Conservation (phyloP, 2,888 invertebrate genomes). For the Synergus gifuensis region DNA sequence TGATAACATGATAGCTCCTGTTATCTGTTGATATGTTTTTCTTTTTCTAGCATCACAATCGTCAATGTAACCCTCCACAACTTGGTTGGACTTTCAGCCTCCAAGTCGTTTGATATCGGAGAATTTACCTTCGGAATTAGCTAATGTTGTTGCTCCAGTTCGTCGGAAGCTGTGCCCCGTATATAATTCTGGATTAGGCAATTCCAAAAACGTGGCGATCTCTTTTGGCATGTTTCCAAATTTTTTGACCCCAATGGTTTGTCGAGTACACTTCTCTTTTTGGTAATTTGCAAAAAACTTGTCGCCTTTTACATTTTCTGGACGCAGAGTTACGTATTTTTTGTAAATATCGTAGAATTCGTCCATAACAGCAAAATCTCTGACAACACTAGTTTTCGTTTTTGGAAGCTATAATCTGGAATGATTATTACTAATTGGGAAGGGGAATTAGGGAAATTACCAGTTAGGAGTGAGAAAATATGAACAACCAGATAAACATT, state of each 20-base stretch:
- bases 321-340: conserved; percentile 26
- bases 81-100: conserved; percentile 36
- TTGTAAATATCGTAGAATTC: conserved; percentile 38
- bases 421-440: no score
- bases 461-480: no score
- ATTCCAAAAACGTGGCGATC: conserved; percentile 37
- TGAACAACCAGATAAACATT: no score
- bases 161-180: conserved; percentile 49
- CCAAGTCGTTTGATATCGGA: conserved; percentile 46
- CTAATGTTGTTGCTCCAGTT: conserved; percentile 46
- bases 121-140: conserved; percentile 44
- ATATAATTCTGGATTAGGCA: conserved; percentile 43
- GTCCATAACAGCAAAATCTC: conserved; percentile 18
- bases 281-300: conserved; percentile 34
- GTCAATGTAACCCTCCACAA: neutral
- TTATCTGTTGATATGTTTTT: neutral
- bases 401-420: neutral
- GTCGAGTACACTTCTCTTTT: conserved; percentile 35
- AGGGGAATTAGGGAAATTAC: no score
- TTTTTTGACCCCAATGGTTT: conserved; percentile 35
- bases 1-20: neutral
- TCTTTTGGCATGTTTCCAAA: conserved; percentile 37
- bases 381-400: conserved; percentile 32
- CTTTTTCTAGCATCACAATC: neutral
- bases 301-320: conserved; percentile 11